Conservation (phyloP, 2,113 vertebrate species). For the Tapirus terrestris region DNA sequence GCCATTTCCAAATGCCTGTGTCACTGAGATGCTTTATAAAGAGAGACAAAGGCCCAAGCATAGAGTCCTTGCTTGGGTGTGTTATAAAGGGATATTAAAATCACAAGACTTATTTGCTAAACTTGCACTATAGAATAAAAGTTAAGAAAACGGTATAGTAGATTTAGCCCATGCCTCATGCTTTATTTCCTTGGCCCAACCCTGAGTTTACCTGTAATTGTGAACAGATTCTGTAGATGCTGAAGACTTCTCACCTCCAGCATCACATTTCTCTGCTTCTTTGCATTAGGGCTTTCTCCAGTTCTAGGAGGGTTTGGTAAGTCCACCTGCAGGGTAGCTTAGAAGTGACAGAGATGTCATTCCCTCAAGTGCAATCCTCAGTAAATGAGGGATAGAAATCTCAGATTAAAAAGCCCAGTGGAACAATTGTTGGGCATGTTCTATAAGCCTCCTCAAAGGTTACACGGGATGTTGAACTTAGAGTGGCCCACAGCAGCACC, state of each 20-base stretch:
- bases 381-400: neutral
- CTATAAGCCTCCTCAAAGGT: neutral
- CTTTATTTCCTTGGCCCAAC: neutral
- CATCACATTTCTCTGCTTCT: neutral
- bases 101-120: neutral
- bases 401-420: neutral
- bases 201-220: neutral
- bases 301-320: neutral
- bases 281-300: neutral
- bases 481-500: neutral
- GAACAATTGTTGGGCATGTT: neutral
- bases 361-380: neutral
- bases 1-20: conserved; percentile 26
- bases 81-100: conserved; percentile 68
- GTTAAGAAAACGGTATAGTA: neutral
- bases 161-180: neutral
- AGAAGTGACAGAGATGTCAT: neutral
- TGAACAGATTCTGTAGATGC: neutral
- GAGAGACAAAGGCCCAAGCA: neutral
- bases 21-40: conserved; percentile 53
- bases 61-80: neutral
- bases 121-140: neutral
- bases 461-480: neutral
- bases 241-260: neutral
- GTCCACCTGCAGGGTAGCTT: neutral